These are phyloP conservation scores for Ceyx melanurus DNA, from an alignment of 2,113 vertebrate species.

Conservation along the genomic window DNA sequence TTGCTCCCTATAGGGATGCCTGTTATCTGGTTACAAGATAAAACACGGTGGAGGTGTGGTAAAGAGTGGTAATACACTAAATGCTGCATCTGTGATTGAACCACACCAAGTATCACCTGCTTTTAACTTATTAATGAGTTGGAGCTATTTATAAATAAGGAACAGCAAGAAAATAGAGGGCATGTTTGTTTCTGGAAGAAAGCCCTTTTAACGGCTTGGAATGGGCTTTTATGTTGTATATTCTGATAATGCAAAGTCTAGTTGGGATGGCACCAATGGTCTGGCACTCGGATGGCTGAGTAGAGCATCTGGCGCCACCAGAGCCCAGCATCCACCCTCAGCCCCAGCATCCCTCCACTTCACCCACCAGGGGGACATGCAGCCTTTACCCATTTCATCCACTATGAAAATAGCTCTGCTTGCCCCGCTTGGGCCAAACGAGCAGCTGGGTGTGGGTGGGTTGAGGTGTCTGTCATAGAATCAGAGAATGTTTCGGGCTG, in stretches of 20 bases:
- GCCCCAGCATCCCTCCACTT: background rate
- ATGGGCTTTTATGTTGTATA: background rate
- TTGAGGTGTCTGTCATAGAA: background rate
- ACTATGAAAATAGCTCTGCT: background rate
- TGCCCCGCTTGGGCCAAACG: fast-evolving
- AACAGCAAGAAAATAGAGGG: background rate
- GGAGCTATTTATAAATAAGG: constrained; percentile 43
- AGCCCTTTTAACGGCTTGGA: background rate
- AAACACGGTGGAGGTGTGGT: background rate
- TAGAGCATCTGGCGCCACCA: fast-evolving
- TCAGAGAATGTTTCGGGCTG: too few species aligned
- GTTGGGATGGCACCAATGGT: background rate
- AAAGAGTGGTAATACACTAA: constrained; percentile 20
- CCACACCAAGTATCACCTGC: constrained; percentile 7
- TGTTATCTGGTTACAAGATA: constrained; percentile 19
- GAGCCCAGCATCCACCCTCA: background rate
- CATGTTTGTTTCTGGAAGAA: background rate
- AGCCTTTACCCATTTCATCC: background rate
- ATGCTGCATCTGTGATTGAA: constrained; percentile 48
- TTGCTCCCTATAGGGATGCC: background rate
- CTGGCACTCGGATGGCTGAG: background rate
- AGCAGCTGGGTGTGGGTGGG: background rate
- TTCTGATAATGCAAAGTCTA: background rate
- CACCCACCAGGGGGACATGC: fast-evolving
- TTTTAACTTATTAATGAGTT: constrained; percentile 61